phyloP scores from a whole-genome alignment of 2,113 vertebrate species.

The Clarias macrocephalus region DNA sequence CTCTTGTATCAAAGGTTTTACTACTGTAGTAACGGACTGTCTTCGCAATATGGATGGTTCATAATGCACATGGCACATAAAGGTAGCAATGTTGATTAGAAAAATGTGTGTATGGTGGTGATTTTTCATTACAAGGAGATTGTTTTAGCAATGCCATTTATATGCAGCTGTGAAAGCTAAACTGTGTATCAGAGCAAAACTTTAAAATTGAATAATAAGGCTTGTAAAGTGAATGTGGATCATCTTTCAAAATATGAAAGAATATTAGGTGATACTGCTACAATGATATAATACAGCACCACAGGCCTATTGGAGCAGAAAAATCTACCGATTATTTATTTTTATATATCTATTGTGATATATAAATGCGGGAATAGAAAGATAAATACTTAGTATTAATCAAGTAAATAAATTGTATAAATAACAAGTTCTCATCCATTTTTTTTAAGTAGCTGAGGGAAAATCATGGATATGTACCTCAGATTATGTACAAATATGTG shows the following conservation, averaged over 20 bases:
- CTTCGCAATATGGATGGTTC: neutral
- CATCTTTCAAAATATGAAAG: neutral
- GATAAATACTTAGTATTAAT: neutral
- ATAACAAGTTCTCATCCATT: neutral
- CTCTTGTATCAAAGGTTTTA: neutral
- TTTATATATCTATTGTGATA: neutral
- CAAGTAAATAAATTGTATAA: neutral
- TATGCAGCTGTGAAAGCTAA: neutral
- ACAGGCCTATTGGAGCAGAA: neutral
- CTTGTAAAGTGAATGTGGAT: neutral
- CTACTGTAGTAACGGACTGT: neutral
- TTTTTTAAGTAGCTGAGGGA: neutral
- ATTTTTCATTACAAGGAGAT: neutral
- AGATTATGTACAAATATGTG: too few relatives aligned
- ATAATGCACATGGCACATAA: neutral
- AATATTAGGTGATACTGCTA: neutral
- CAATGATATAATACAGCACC: neutral
- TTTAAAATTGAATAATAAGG: neutral
- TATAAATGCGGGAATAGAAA: neutral
- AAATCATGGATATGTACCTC: neutral
- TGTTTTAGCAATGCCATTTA: neutral
- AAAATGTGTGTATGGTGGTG: neutral
- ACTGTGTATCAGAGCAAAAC: neutral
- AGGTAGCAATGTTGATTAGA: neutral
- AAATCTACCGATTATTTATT: neutral